Base-by-base conservation (phyloP, 2,797 vertebrate species). In the Scomberomorus guttatus region DNA sequence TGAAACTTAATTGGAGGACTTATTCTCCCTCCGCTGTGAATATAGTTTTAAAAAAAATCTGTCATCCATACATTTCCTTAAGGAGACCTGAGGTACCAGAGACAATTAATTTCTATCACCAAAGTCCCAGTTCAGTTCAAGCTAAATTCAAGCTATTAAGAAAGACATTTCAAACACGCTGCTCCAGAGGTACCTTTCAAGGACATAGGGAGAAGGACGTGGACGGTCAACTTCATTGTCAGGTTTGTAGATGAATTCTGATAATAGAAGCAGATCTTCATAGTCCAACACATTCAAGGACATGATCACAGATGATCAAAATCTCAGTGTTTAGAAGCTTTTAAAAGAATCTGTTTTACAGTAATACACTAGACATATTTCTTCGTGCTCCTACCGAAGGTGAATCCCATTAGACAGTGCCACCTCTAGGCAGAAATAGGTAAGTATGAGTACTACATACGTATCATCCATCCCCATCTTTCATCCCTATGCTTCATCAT, bases 321-420 rank as follows among this genome's bases (percentile, higher is more conserved):
- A 68, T 46, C 0, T 58, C 6, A 60, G 20, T n/a, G 34, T 69
- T 77, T 56, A 59, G 51, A 76, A 66, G 42, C 24, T 60, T 22
- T 37, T 5, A 25, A 39, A 12, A 10, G 12, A 5, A 17, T 63
- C 0, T 15, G 32, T 54, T 65, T 68, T 59, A 50, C 25, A 50
- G 44, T 18, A 14, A 59, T 7, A 22, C 1, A 66, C 20, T 29
- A 5, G 3, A 52, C 13, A 2, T 51, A 12, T 56, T 56, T 66
- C 1, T 14, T 65, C 2, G 20, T 22, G 5, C n/a, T 25, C 11
- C 18, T 20, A 29, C 4, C 3, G 1, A 20, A 32, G 2, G 22
- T 55, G 29, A 85, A 70, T 75, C 50, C 32, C 75, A 87, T 56
- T 27, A 75, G 44, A 89, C 72, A 86, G 84, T 61, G 89, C 89